phyloP scores from a whole-genome alignment of 2,888 invertebrate genomes.

The Hypomecis punctinalis region DNA sequence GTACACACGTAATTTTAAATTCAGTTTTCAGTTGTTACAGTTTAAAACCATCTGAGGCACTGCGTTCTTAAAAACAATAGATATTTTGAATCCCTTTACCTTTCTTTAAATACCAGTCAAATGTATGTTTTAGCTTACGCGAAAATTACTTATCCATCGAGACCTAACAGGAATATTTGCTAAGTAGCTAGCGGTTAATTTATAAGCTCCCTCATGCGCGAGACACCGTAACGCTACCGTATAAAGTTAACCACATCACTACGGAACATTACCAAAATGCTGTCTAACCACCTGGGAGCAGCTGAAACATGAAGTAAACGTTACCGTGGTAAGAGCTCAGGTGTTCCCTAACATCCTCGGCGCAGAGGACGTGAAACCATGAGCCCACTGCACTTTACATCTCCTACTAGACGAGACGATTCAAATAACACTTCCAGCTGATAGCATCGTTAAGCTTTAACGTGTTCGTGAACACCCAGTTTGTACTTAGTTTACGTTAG shows the following conservation, averaged over 20 bases:
- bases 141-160: too few species aligned
- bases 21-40: too few species aligned
- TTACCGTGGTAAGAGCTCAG: conserved; percentile 37
- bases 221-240: conserved; percentile 3
- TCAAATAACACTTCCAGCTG: conserved; percentile 65
- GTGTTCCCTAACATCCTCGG: conserved; percentile 27
- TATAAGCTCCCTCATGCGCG: conserved; percentile 5
- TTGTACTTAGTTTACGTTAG: conserved; percentile 65
- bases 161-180: too few species aligned
- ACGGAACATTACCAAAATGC: conserved; percentile 20
- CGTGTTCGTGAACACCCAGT: conserved; percentile 62
- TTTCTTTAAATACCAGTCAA: too few species aligned
- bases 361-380: conserved; percentile 40
- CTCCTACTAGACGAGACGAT: conserved; percentile 52
- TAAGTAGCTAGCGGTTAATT: not conserved
- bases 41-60: too few species aligned
- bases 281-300: conserved; percentile 34
- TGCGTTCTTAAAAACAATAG: too few species aligned
- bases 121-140: too few species aligned
- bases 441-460: conserved; percentile 61
- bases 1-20: too few species aligned
- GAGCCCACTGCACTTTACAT: conserved; percentile 53
- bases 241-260: conserved; percentile 20
- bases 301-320: conserved; percentile 37
- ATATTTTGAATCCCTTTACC: too few species aligned